Conservation (phyloP, 2,888 invertebrate genomes). For the Acronicta alni region DNA sequence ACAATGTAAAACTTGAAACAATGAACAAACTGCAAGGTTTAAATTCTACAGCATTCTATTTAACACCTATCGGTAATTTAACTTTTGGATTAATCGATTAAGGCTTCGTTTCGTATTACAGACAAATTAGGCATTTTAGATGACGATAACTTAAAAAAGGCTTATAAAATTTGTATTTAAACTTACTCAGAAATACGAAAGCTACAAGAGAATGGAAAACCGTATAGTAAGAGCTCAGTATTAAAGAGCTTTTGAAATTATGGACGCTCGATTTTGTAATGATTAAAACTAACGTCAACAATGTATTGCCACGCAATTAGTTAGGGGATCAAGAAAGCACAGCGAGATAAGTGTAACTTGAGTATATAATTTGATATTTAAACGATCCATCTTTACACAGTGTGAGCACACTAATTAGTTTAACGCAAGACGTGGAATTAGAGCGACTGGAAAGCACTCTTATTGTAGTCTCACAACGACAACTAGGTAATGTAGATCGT, state of each 20-base stretch:
- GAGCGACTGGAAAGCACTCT: slow-evolving; percentile 31
- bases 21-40: slow-evolving; percentile 9
- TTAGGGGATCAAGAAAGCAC: slow-evolving; percentile 39
- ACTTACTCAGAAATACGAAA: too few relatives aligned
- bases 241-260: too few relatives aligned
- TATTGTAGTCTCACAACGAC: slow-evolving; percentile 16
- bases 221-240: too few relatives aligned
- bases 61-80: too few relatives aligned
- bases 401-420: slow-evolving; percentile 56
- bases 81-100: too few relatives aligned
- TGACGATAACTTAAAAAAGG: too few relatives aligned
- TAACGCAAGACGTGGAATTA: slow-evolving; percentile 32
- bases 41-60: slow-evolving; percentile 13
- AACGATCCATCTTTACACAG: slow-evolving; percentile 60
- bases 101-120: too few relatives aligned
- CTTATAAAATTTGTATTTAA: too few relatives aligned
- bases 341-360: slow-evolving; percentile 43
- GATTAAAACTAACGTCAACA: slow-evolving; percentile 4
- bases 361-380: slow-evolving; percentile 48
- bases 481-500: slow-evolving; percentile 3
- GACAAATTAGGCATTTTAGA: too few relatives aligned
- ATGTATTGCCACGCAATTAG: slow-evolving; percentile 25
- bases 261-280: too few relatives aligned
- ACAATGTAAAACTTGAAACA: slow-evolving; percentile 6
- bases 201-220: too few relatives aligned